Evolutionary conservation across 2,888 invertebrate species (phyloP).

Genomic region (Napeogenes inachia): DNA sequence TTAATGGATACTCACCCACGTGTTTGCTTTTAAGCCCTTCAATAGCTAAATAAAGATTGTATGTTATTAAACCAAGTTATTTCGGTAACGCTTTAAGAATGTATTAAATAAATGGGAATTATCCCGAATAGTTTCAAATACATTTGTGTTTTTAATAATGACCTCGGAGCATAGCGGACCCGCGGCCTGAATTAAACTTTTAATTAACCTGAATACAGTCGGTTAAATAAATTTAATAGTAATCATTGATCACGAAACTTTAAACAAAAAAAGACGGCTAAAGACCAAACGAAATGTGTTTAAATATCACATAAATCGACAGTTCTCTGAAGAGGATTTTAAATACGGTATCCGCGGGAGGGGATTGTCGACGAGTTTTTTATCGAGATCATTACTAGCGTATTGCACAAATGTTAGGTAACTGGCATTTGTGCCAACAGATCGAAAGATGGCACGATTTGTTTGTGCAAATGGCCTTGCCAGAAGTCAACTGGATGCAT

Average conservation of each 20-base stretch:
- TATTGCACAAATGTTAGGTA: constrained; percentile 53
- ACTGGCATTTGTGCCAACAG: constrained; percentile 42
- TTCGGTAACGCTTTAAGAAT: constrained; percentile 11
- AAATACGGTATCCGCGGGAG: constrained; percentile 47
- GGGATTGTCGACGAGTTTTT: constrained; percentile 45
- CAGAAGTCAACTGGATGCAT: constrained; percentile 20
- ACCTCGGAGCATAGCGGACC: too few species aligned
- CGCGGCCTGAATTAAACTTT: too few species aligned
- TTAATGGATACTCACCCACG: constrained; percentile 26
- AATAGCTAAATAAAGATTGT: constrained; percentile 26
- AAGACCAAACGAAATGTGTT: not conserved
- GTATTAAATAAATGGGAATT: not conserved
- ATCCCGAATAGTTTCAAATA: too few species aligned
- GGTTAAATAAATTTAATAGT: too few species aligned
- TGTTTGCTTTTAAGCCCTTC: constrained; percentile 25
- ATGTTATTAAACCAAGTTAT: constrained; percentile 26
- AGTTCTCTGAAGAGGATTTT: constrained; percentile 29
- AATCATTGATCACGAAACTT: not conserved
- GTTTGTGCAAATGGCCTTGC: constrained; percentile 36
- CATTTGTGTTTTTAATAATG: too few species aligned
- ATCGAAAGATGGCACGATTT: constrained; percentile 26
- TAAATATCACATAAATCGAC: constrained; percentile 5
- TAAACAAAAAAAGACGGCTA: not conserved
- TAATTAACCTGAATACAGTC: too few species aligned
- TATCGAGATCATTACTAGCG: constrained; percentile 44